Base-by-base conservation (phyloP, 1,140 invertebrate genomes). In the Neocloeon triangulifer region DNA sequence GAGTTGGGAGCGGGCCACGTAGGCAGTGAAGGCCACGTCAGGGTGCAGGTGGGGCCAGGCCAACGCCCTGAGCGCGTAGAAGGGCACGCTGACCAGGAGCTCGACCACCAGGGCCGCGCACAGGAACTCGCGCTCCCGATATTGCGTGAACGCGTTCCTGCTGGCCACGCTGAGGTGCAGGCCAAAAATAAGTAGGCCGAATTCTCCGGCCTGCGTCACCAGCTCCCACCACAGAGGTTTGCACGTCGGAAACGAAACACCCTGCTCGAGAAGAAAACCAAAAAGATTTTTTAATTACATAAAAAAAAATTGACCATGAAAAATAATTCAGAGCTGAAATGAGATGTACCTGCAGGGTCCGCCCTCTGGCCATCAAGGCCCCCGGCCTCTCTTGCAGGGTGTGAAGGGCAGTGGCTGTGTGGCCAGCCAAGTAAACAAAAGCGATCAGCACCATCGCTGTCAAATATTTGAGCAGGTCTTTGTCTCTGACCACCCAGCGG, bases 171-270 rank as follows among this genome's bases (percentile, higher is more conserved):
- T 73, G 36, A 89, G 57, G 47, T 84, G 71, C 1, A 88, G 61
- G 0, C 81, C 84, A 43, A 82, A 80, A 19, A 69, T 51, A 1
- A 91, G 58, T 41, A 88, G 73, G 13, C 80, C 50, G 35, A 88
- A 51, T 56, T 88, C 81, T 66, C 67, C 59, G 30, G 63, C 58
- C 57, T 85, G 77, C 17, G 81, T 84, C 33, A 86, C 77, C 51
- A 81, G 79, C 46, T 88, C 79, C 82, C 81, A 88, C 59, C 75
- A 77, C 20, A 75, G 62, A n/a, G 68, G 62, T 49, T 71, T 70
- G 50, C 80, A 86, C 20, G 64, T 59, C 37, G 61, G 39, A 58
- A 71, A 60, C 40, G 57, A 43, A 39, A 61, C 43, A 41, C 64
- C 51, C 40, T 58, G 45, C 31, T n/a, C n/a, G n/a, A n/a, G n/a